These are phyloP conservation scores for Poeciliopsis paucimaculata DNA, from an alignment of 2,797 vertebrate genomes.

Conservation along the genomic window DNA sequence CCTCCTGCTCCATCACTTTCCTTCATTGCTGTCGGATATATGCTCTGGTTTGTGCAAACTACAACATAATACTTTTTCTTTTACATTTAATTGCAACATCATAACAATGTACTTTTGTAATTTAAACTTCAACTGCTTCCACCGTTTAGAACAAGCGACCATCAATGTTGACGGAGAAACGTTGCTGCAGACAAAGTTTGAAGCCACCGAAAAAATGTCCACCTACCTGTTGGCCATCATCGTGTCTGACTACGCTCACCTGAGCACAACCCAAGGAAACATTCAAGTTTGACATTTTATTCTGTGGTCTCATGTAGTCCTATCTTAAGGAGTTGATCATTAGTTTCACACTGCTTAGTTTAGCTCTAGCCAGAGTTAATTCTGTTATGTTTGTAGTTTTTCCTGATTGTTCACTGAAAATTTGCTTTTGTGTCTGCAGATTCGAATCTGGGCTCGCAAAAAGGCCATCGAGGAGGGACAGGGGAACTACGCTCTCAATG, in stretches of 20 bases:
- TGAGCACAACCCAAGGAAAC: accelerated
- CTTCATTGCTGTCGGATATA: neutral
- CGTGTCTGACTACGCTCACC: constrained; percentile 75
- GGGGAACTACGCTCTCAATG: constrained; percentile 77
- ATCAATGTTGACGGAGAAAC: accelerated
- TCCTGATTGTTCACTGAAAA: neutral
- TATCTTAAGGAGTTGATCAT: neutral
- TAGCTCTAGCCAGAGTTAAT: neutral
- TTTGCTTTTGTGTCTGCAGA: constrained; percentile 72
- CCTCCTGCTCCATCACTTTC: no score
- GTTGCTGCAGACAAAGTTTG: constrained; percentile 78
- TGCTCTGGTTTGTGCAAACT: neutral
- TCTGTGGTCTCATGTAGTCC: neutral
- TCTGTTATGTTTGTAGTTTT: neutral
- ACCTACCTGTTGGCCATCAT: constrained; percentile 90
- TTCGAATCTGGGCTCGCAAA: constrained; percentile 89
- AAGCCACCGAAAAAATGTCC: constrained; percentile 86
- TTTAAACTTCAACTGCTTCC: neutral
- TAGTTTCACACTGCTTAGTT: neutral
- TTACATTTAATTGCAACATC: neutral
- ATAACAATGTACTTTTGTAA: neutral
- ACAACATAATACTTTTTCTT: neutral
- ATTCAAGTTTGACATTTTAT: constrained; percentile 43
- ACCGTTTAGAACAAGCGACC: constrained; percentile 47
- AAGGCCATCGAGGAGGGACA: constrained; percentile 74